Conservation (phyloP, 2,888 invertebrate genomes). For the Euzetes globulus region DNA sequence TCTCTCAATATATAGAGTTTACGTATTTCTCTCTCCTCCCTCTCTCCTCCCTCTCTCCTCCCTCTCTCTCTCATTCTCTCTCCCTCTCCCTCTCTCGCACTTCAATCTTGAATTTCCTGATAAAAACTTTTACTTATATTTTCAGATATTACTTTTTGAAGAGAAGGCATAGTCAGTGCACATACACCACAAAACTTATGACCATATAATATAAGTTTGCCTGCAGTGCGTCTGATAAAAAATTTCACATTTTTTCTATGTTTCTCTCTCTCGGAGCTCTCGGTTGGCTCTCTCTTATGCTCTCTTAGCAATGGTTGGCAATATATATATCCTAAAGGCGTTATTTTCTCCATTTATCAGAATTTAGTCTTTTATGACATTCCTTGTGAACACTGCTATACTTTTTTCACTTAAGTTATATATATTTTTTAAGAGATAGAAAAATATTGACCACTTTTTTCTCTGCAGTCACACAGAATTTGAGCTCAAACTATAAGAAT, state of each 20-base stretch:
- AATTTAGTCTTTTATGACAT: slow-evolving; percentile 17
- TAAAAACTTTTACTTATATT: slow-evolving; percentile 17
- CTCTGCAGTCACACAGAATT: too few species aligned
- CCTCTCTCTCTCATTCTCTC: too few species aligned
- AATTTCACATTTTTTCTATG: background rate
- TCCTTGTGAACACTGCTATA: background rate
- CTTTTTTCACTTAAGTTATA: background rate
- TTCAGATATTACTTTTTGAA: background rate
- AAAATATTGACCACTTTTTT: slow-evolving; percentile 16
- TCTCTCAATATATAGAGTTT: background rate
- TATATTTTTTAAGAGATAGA: slow-evolving; percentile 13
- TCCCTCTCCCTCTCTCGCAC: background rate
- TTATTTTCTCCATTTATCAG: slow-evolving; percentile 26
- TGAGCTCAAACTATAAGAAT: too few species aligned
- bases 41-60: too few species aligned
- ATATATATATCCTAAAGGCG: slow-evolving; percentile 24
- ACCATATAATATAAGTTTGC: slow-evolving; percentile 22
- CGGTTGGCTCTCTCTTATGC: background rate
- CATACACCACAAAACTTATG: slow-evolving; percentile 1
- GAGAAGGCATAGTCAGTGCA: too few species aligned
- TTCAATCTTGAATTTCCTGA: slow-evolving; percentile 27
- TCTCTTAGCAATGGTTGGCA: background rate
- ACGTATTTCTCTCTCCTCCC: background rate
- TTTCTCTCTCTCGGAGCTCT: background rate
- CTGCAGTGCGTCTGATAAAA: slow-evolving; percentile 22